phyloP scores from a whole-genome alignment of 1,140 invertebrate genomes.

The Leucophenga varia region DNA sequence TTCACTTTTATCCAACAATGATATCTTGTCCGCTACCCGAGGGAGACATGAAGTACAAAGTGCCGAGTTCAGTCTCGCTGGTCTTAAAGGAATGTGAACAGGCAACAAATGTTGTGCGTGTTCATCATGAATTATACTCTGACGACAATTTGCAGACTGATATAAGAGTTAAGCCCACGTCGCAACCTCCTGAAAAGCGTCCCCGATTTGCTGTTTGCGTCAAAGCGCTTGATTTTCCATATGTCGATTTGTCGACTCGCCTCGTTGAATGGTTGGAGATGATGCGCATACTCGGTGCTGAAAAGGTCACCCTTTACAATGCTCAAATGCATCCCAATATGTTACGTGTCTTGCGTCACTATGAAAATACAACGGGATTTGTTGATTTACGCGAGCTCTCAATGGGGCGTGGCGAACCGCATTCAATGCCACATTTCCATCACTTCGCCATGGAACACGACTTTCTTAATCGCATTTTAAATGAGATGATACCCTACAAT shows the following conservation, averaged over 20 bases:
- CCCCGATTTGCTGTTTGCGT: conserved; percentile 89
- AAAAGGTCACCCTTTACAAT: conserved; percentile 89
- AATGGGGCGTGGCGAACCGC: conserved; percentile 64
- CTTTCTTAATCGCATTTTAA: conserved; percentile 58
- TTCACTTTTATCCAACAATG: conserved; percentile 81
- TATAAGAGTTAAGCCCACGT: neutral
- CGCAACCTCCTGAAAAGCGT: neutral
- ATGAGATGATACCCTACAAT: conserved; percentile 82
- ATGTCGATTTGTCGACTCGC: conserved; percentile 83
- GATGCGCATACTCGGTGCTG: conserved; percentile 80
- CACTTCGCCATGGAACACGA: conserved; percentile 56
- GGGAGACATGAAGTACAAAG: conserved; percentile 62
- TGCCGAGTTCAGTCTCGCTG: conserved; percentile 80
- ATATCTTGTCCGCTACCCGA: conserved; percentile 80
- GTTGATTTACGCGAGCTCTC: conserved; percentile 71
- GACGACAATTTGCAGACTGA: neutral
- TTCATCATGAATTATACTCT: conserved; percentile 70
- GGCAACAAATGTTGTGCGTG: conserved; percentile 77
- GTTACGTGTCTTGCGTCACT: conserved; percentile 70
- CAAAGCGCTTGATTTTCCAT: conserved; percentile 86
- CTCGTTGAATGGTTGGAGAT: conserved; percentile 94
- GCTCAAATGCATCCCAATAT: conserved; percentile 87
- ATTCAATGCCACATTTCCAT: conserved; percentile 63
- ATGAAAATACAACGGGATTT: conserved; percentile 19
- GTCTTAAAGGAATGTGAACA: conserved; percentile 74